Conservation (phyloP, 2,797 vertebrate species). For the Aplochiton taeniatus region DNA sequence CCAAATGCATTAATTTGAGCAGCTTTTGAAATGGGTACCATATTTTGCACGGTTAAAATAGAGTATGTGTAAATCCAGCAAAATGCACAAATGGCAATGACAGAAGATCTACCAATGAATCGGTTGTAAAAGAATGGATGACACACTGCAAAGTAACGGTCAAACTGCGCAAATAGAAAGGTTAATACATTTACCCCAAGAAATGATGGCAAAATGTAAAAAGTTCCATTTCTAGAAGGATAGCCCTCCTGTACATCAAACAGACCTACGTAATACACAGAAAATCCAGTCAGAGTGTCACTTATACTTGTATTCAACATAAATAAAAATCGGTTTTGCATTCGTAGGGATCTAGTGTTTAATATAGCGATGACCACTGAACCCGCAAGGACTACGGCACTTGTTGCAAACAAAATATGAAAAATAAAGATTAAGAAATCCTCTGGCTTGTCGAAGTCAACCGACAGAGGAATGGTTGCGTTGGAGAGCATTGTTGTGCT, state of each 20-base stretch:
- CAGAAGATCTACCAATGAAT: conserved; percentile 56
- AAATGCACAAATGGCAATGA: conserved; percentile 67
- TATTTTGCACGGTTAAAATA: conserved; percentile 71
- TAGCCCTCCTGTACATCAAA: conserved; percentile 81
- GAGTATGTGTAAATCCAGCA: conserved; percentile 78
- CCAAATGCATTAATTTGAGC: conserved; percentile 76
- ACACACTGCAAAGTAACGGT: conserved; percentile 78
- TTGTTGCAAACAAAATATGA: conserved; percentile 74
- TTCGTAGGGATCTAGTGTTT: conserved; percentile 62
- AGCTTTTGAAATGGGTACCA: conserved; percentile 72
- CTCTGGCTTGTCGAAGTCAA: conserved; percentile 67
- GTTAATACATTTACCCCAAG: conserved; percentile 80
- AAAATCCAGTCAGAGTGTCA: conserved; percentile 78
- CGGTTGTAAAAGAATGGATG: conserved; percentile 79
- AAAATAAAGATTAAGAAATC: conserved; percentile 77
- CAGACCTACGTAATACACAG: conserved; percentile 78
- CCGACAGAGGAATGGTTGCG: conserved; percentile 66
- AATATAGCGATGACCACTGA: conserved; percentile 74
- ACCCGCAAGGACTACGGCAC: conserved; percentile 68
- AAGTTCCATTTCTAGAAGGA: conserved; percentile 75
- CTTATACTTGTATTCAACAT: conserved; percentile 84
- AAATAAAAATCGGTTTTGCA: conserved; percentile 81
- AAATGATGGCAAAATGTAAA: conserved; percentile 77
- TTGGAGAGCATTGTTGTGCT: conserved; percentile 65
- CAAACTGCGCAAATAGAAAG: conserved; percentile 81